Evolutionary conservation across 2,888 invertebrate species (phyloP).

Genomic region (Orthosia gothica): DNA sequence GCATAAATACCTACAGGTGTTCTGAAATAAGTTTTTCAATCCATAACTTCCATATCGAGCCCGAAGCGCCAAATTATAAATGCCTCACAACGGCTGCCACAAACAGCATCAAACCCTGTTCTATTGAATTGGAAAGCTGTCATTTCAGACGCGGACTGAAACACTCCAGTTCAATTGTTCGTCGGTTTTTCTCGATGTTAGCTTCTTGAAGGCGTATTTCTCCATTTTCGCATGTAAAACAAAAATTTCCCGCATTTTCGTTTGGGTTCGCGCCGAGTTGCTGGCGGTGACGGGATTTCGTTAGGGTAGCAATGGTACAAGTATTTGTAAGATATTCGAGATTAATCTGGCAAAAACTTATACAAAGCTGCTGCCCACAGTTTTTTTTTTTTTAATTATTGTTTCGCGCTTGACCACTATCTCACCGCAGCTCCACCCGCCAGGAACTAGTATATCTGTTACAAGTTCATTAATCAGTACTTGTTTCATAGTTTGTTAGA

Average conservation of each 20-base stretch:
- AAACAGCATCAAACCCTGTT: slow-evolving; percentile 72
- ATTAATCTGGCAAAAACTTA: not conserved
- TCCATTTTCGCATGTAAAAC: slow-evolving; percentile 90
- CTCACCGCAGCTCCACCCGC: too few species aligned
- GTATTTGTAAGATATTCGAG: not conserved
- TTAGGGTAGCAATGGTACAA: slow-evolving; percentile 73
- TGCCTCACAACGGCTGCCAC: slow-evolving; percentile 62
- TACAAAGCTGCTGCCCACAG: not conserved
- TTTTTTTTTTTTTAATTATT: too few species aligned
- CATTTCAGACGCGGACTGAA: slow-evolving; percentile 75
- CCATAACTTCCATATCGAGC: slow-evolving; percentile 36
- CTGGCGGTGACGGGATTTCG: slow-evolving; percentile 87
- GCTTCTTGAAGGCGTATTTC: slow-evolving; percentile 79
- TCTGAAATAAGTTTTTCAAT: slow-evolving; percentile 25
- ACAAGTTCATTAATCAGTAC: too few species aligned
- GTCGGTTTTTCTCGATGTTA: slow-evolving; percentile 73
- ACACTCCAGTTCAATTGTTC: slow-evolving; percentile 76
- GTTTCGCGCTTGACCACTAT: too few species aligned
- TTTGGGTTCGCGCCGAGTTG: slow-evolving; percentile 83
- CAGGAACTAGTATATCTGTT: too few species aligned
- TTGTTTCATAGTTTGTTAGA: too few species aligned
- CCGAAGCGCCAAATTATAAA: slow-evolving; percentile 59
- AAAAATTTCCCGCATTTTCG: slow-evolving; percentile 88
- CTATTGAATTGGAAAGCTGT: slow-evolving; percentile 83
- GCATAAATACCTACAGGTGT: not conserved